Percentiles rank a stretch among this genome's conserved stretches.
These are phyloP conservation scores for Drepanosiphum platanoidis DNA, from an alignment of 2,888 invertebrate genomes.

Conservation along the genomic window DNA sequence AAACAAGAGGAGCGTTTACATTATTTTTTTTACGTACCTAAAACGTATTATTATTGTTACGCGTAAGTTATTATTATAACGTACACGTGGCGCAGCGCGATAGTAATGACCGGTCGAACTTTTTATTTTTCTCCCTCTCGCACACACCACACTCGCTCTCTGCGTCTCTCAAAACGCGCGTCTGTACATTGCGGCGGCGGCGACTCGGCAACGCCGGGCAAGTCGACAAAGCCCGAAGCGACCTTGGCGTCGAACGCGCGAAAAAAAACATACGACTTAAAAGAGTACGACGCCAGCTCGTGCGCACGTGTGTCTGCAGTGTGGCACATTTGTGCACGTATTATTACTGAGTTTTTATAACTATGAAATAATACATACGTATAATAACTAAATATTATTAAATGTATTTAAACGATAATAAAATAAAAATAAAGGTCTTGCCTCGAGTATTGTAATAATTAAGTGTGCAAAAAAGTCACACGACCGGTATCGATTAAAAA, in stretches of 20 bases:
- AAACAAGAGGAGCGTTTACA: too few relatives aligned
- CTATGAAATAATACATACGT: not conserved
- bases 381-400: not conserved
- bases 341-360: not conserved
- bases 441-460: not conserved
- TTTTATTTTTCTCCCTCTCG: not conserved
- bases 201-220: constrained; percentile 4
- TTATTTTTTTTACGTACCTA: not conserved
- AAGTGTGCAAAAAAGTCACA: not conserved
- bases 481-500: too few relatives aligned
- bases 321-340: not conserved
- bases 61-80: not conserved
- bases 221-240: not conserved
- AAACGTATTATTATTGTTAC: not conserved
- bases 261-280: constrained; percentile 4
- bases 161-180: constrained; percentile 16
- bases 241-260: constrained; percentile 34
- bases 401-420: too few relatives aligned
- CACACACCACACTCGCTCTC: too few relatives aligned
- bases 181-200: not conserved
- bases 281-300: too few relatives aligned
- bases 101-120: constrained; percentile 1
- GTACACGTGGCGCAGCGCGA: not conserved
- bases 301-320: not conserved
- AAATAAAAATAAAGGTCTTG: not conserved